Evolutionary conservation across 53 echinoderm and acorn worm genomes (phyloP), one percentile per base, ranked within the genome.

Genomic region (Henricia sp.): DNA sequence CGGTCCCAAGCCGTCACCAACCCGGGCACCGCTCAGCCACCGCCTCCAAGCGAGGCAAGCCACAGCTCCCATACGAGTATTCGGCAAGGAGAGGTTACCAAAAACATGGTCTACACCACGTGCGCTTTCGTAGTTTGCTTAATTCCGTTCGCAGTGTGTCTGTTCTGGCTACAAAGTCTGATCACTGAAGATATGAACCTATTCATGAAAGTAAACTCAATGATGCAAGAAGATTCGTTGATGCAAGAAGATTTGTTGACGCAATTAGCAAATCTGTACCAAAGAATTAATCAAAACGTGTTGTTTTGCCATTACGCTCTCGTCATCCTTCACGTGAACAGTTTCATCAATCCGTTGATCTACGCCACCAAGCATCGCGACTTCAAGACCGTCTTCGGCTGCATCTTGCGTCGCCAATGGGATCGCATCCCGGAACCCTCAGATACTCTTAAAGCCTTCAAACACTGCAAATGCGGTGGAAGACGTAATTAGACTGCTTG

Each of bases 361-460:
- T 91, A 87, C 37, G 91, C 91, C 29, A 87, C 85, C 29, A 91
- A 91, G 55, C 91, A 91, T 35, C 91, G 83, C 21, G 59, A 67
- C 65, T 88, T 88, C 51, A 83, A 88, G 54, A 48, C 58, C 23
- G 89, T 88, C 21, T 88, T 88, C 50, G 50, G 67, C 13, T 72
- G 83, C 60, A 88, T 88, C 39, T 35, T 88, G 48, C 54, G 48
- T 17, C 83, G 89, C 33, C 43, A 42, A 17, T 88, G 83, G 72
- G 54, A 50, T 30, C 73, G 83, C 36, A 56, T 88, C 42, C 89
- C 89, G 21, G 70, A 88, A 57, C 76, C 64, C 11, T 72, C 89
- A 9, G 25, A 50, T 24, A 70, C 69, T 54, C 42, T 88, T 2
- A 82, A 84, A 41, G 36, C 65, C n/a, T n/a, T n/a, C n/a, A n/a